Evolutionary conservation across 2,113 vertebrate species (phyloP).

Genomic region (Tautogolabrus adspersus): DNA sequence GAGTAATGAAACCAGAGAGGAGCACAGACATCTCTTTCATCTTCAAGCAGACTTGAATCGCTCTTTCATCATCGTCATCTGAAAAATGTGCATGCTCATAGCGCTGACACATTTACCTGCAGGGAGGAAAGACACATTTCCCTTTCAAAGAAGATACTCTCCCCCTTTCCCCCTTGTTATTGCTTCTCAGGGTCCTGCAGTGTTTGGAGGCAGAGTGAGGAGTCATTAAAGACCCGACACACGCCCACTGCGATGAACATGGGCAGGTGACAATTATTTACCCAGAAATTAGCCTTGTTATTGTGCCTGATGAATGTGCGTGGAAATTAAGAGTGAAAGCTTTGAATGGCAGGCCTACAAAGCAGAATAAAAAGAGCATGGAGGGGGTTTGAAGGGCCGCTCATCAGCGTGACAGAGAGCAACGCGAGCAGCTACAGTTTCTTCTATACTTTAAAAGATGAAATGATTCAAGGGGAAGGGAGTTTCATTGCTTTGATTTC

Average conservation of each 20-base stretch:
- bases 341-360: conserved; percentile 21
- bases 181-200: conserved; percentile 42
- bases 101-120: conserved; percentile 57
- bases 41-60: conserved; percentile 60
- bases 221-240: conserved; percentile 53
- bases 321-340: conserved; percentile 65
- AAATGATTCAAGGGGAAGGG: conserved; percentile 13
- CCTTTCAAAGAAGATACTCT: conserved; percentile 70
- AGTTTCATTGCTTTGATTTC: conserved; percentile 28
- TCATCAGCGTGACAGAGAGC: conserved; percentile 40
- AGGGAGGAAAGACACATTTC: conserved; percentile 55
- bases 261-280: conserved; percentile 71
- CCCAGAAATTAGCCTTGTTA: conserved; percentile 64
- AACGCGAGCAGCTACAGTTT: conserved; percentile 13
- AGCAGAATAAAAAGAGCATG: conserved; percentile 11
- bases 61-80: conserved; percentile 79
- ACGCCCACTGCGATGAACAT: conserved; percentile 29
- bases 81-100: conserved; percentile 63
- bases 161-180: conserved; percentile 33
- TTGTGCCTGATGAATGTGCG: conserved; percentile 59
- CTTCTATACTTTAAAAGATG: conserved; percentile 17
- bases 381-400: conserved; percentile 30
- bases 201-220: conserved; percentile 51
- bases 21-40: conserved; percentile 82
- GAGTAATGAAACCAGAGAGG: conserved; percentile 78